phyloP scores from a whole-genome alignment of 2,113 vertebrate genomes.

The Python bivittatus region DNA sequence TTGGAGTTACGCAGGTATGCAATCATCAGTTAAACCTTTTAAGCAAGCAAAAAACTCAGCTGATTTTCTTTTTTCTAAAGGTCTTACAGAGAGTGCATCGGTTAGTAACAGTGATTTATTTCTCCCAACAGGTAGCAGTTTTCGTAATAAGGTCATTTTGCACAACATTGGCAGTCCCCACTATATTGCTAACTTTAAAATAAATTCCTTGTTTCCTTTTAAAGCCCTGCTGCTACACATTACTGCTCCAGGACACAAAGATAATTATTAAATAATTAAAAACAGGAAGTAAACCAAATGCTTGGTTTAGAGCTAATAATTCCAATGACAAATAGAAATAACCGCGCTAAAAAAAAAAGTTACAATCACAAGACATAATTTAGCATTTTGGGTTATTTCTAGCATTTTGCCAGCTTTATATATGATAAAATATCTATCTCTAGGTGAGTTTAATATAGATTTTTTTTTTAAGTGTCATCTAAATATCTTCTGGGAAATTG shows the following conservation, averaged over 20 bases:
- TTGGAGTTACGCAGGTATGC: background rate
- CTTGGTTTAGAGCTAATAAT: background rate
- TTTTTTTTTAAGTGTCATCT: no score
- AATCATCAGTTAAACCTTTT: background rate
- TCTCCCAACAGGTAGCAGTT: background rate
- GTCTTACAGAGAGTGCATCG: background rate
- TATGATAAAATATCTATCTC: background rate
- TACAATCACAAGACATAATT: background rate
- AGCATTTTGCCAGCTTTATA: background rate
- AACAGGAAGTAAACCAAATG: background rate
- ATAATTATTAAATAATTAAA: background rate
- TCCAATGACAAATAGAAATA: background rate
- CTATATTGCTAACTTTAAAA: background rate
- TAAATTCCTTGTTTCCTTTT: background rate
- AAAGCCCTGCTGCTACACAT: background rate
- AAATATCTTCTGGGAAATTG: background rate
- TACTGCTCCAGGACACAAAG: background rate
- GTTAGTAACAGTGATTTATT: background rate
- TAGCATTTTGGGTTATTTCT: background rate
- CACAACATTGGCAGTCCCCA: background rate
- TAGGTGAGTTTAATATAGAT: no score
- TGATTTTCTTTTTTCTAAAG: background rate
- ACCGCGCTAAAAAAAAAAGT: background rate
- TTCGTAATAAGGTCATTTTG: background rate
- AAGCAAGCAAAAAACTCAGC: background rate